Evolutionary conservation across 2,113 vertebrate genomes (phyloP), one percentile per base, ranked within the genome.

Genomic region (Pavo muticus): DNA sequence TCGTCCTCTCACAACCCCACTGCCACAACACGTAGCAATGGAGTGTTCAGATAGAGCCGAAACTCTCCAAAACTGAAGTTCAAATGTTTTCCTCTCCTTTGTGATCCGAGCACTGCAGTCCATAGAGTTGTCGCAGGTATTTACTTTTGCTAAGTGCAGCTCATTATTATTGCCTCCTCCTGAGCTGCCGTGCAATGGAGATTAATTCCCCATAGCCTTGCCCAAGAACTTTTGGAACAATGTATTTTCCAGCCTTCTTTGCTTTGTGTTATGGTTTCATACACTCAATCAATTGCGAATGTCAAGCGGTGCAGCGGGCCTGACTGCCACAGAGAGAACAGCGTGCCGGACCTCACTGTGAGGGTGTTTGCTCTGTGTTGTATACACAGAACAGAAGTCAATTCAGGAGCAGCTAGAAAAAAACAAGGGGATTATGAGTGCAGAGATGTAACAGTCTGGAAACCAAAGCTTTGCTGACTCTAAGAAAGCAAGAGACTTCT

Each of bases 361-460:
- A 59, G 8, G 29, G 29, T 95, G 91, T 96, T 97, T 96, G 95
- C 94, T 97, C 93, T 95, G 88, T 91, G 79, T 56, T 93, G 83
- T 87, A 65, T 20, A 84, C 90, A 94, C 80, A 96, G 93, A 72
- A 69, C 9, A 87, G 74, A 86, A 91, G 79, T 88, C 91, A 90
- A 93, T 94, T 84, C 79, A 42, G 76, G 72, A 90, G 72, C 87
- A 93, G 60, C 85, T 40, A 72, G 44, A 37, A 16, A 61, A 37
- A 72, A 73, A 2, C 3, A n/a, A 23, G 39, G 76, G 77, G 90
- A 65, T 88, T 37, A 84, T 88, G 61, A 81, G 60, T 17, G 19
- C 52, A 16, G 52, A 88, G 47, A 20, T 69, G 67, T 30, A 81
- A 81, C 65, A 39, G 76, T 45, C 75, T 93, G 85, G 77, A 91